Evolutionary conservation across 2,888 invertebrate species (phyloP).

Genomic region (Caenorhabditis sp.): DNA sequence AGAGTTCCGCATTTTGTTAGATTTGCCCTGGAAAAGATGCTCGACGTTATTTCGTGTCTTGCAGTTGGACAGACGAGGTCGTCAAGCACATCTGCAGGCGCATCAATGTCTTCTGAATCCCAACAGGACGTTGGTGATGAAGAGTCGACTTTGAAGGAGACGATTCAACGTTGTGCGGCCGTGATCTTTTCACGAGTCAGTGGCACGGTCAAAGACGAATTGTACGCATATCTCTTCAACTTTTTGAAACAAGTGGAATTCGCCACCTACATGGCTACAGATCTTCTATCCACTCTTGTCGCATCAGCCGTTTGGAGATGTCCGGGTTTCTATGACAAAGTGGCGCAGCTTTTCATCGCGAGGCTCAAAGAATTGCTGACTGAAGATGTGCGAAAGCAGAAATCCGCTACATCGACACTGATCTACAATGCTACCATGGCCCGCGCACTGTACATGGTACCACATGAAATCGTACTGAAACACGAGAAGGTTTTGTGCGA

Average conservation of each 20-base stretch:
- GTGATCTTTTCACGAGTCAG: constrained; percentile 31
- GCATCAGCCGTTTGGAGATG: constrained; percentile 41
- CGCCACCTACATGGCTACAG: constrained; percentile 55
- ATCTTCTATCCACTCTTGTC: constrained; percentile 50
- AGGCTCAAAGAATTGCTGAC: constrained; percentile 59
- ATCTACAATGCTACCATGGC: constrained; percentile 62
- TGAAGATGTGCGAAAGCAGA: constrained; percentile 49
- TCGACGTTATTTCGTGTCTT: constrained; percentile 45
- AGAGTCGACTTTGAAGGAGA: constrained; percentile 7
- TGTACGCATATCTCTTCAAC: constrained; percentile 50
- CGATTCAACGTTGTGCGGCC: background rate
- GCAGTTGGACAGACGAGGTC: constrained; percentile 61
- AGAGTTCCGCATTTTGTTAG: constrained; percentile 37
- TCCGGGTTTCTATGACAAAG: constrained; percentile 35
- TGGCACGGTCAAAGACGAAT: constrained; percentile 26
- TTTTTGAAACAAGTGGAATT: constrained; percentile 55
- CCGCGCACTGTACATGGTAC: constrained; percentile 36
- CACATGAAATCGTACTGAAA: constrained; percentile 33
- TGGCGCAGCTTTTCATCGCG: constrained; percentile 47
- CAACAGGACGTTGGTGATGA: constrained; percentile 32
- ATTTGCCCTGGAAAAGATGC: constrained; percentile 29
- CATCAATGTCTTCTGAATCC: constrained; percentile 34
- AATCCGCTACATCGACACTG: constrained; percentile 45
- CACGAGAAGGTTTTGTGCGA: constrained; percentile 61
- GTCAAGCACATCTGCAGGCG: constrained; percentile 43